These are phyloP conservation scores for Carcinoscorpius rotundicauda DNA, from an alignment of 1,140 invertebrate species.

Conservation along the genomic window DNA sequence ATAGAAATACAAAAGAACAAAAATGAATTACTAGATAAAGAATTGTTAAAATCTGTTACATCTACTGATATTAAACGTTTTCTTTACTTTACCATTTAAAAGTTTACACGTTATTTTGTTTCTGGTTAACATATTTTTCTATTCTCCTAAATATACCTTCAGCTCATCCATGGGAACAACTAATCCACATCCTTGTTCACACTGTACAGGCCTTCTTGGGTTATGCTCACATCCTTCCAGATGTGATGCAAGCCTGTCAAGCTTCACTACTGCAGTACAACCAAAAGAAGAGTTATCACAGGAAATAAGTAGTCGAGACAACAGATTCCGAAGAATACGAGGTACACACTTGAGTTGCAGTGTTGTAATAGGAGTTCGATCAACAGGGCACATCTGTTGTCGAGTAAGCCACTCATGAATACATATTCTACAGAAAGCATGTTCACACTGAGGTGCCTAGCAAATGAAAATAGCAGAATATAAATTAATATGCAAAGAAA, in stretches of 20 bases:
- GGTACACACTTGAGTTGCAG: constrained; percentile 79
- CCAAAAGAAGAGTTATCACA: constrained; percentile 85
- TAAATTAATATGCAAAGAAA: no score
- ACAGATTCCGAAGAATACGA: constrained; percentile 76
- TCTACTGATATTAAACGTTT: no score
- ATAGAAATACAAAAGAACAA: no score
- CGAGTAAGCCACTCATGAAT: constrained; percentile 88
- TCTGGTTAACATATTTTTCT: not conserved
- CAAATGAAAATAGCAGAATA: constrained; percentile 22
- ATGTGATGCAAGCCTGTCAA: constrained; percentile 69
- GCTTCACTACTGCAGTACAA: constrained; percentile 67
- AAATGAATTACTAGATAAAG: no score
- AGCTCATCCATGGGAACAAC: constrained; percentile 91
- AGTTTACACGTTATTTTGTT: not conserved
- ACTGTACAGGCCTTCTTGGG: constrained; percentile 81
- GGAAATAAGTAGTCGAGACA: constrained; percentile 71
- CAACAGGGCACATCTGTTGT: constrained; percentile 85
- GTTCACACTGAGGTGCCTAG: constrained; percentile 86
- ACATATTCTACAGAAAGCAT: constrained; percentile 86
- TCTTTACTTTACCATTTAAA: no score
- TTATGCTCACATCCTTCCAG: constrained; percentile 86
- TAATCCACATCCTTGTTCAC: constrained; percentile 82
- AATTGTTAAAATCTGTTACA: no score
- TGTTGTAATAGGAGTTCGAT: constrained; percentile 72
- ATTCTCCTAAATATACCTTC: constrained; percentile 37